Evolutionary conservation across 2,888 invertebrate genomes (phyloP), one percentile per base, ranked within the genome.

Genomic region (Troglohyphantes excavatus): DNA sequence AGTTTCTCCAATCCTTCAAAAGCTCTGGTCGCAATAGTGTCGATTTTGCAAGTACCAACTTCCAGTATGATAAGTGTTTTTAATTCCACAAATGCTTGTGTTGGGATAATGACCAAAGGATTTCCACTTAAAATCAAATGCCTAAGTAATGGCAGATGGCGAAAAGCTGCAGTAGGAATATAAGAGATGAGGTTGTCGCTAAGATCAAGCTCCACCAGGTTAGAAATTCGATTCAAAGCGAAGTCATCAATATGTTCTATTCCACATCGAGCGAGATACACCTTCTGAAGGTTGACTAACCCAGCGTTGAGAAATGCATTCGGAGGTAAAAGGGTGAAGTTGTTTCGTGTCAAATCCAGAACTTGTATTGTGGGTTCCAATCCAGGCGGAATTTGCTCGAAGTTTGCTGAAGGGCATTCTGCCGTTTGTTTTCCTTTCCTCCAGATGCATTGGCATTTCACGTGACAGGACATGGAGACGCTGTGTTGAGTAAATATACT

Each of bases 201-300:
- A 91, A 98, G 94, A 94, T 98, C 98, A 93, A 98, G 94, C 94
- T 98, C 97, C 90, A 98, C 96, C 92, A 98, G 95, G 94, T 98
- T 98, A 91, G 97, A 97, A 90, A 98, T 95, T 83, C 97, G 97
- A 92, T 95, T 95, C 93, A 98, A 96, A 29, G 98, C 97, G 92
- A 83, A 90, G 63, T 90, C 95, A 93, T 98, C 96, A 93, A 98
- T 97, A 94, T 96, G 96, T 91, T 96, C 96, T 93, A 98, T 96
- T 92, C 96, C 96, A 93, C 97, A 98, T 93, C 95, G 96, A 91
- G 96, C 95, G 93, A 98, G 94, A 94, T 96, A 97, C 88, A 98
- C 95, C 93, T 96, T 95, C 94, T 98, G 98, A 91, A 98, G 95
- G 94, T 98, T 97, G 91, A 97, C 95, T 90, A 98, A 95, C 90